Percentiles rank a stretch among this genome's conserved stretches.
phyloP scores from a whole-genome alignment of 2,113 vertebrate genomes.

The Dicrurus megarhynchus region DNA sequence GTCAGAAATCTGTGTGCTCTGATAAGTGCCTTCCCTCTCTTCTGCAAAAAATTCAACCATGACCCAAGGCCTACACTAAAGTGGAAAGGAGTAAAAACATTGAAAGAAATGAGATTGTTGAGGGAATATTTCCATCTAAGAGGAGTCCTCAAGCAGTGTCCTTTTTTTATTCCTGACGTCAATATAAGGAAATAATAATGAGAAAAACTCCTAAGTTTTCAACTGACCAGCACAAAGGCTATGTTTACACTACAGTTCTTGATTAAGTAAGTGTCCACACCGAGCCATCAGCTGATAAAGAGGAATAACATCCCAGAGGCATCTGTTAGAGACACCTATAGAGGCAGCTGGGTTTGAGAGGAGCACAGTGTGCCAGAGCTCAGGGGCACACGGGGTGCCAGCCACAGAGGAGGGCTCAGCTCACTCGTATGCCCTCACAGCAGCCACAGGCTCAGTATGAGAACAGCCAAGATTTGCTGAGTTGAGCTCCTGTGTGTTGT shows the following conservation, averaged over 20 bases:
- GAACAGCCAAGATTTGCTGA: neutral
- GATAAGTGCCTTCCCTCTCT: neutral
- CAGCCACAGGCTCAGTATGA: neutral
- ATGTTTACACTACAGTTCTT: neutral
- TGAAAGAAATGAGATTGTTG: neutral
- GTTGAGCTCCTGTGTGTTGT: neutral
- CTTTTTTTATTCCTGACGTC: neutral
- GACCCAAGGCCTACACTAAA: neutral
- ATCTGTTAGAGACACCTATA: neutral
- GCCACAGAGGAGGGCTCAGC: neutral
- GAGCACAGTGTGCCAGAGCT: neutral
- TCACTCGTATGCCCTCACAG: neutral
- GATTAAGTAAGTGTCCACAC: neutral
- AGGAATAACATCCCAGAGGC: neutral
- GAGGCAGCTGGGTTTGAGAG: neutral
- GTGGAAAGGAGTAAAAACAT: neutral
- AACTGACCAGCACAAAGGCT: neutral
- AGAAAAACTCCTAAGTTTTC: neutral
- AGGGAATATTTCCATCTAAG: neutral
- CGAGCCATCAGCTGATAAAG: neutral
- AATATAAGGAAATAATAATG: neutral
- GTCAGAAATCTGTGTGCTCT: neutral
- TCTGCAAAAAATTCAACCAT: neutral
- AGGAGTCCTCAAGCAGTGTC: neutral
- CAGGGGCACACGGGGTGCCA: neutral